phyloP scores from a whole-genome alignment of 2,888 invertebrate species.

The Melinopterus prodromus region DNA sequence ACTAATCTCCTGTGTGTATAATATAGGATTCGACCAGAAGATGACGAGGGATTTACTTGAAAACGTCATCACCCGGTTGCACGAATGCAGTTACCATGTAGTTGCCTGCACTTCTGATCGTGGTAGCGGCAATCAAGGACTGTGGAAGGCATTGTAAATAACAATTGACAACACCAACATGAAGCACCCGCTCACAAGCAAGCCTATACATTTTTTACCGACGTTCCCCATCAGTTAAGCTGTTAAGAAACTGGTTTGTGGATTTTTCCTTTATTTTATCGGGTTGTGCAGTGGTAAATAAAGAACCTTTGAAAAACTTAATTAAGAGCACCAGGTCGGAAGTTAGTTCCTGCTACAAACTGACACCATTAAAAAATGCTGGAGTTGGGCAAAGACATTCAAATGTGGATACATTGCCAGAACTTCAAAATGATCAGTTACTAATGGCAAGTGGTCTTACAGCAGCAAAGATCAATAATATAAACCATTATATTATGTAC shows the following conservation, averaged over 20 bases:
- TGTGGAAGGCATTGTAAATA: constrained; percentile 35
- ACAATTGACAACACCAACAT: constrained; percentile 24
- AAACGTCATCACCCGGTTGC: constrained; percentile 27
- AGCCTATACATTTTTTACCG: constrained; percentile 38
- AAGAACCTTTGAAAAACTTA: constrained; percentile 10
- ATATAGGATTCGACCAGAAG: constrained; percentile 43
- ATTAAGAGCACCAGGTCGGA: constrained; percentile 1
- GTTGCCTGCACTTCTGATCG: constrained; percentile 39
- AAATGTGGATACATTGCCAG: constrained; percentile 29
- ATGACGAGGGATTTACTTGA: constrained; percentile 41
- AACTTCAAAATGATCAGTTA: constrained; percentile 33
- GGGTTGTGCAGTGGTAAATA: not conserved
- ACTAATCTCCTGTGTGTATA: not conserved
- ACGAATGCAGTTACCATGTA: constrained; percentile 37
- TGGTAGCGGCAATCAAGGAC: constrained; percentile 39
- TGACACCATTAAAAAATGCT: constrained; percentile 36
- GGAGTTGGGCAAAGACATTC: constrained; percentile 33
- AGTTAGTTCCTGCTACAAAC: constrained; percentile 17
- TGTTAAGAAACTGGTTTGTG: constrained; percentile 30
- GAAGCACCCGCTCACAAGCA: not conserved
- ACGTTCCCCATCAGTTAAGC: constrained; percentile 29
- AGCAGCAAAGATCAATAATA: constrained; percentile 30
- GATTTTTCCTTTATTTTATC: constrained; percentile 23
- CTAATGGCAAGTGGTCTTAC: constrained; percentile 31
- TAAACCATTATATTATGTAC: too few relatives aligned